Percentiles rank a stretch among this genome's conserved stretches.
Evolutionary conservation across 1,140 invertebrate genomes (phyloP).

Genomic region (Doryteuthis pealeii): DNA sequence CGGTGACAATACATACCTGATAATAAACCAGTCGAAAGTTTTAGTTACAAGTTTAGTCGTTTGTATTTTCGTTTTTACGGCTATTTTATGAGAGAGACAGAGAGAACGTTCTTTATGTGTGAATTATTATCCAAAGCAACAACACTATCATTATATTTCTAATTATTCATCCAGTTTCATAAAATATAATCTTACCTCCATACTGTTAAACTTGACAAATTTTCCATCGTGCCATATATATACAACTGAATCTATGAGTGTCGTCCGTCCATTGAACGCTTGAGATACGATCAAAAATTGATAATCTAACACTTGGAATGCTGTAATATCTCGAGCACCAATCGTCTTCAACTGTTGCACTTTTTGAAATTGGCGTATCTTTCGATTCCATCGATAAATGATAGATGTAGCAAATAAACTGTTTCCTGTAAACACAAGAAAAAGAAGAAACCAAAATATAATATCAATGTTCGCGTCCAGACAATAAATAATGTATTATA

Average conservation of each 20-base stretch:
- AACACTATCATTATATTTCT: too few relatives aligned
- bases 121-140: too few relatives aligned
- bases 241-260: slow-evolving; percentile 46
- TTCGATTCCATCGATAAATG: slow-evolving; percentile 47
- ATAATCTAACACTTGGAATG: slow-evolving; percentile 47
- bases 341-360: slow-evolving; percentile 45
- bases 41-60: too few relatives aligned
- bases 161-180: too few relatives aligned
- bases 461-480: too few relatives aligned
- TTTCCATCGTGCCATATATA: slow-evolving; percentile 48
- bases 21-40: too few relatives aligned
- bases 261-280: slow-evolving; percentile 47
- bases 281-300: slow-evolving; percentile 55
- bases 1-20: too few relatives aligned
- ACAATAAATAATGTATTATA: too few relatives aligned
- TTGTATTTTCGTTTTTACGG: too few relatives aligned
- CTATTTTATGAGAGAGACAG: too few relatives aligned
- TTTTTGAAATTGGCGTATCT: slow-evolving; percentile 31
- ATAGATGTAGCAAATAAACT: slow-evolving; percentile 45
- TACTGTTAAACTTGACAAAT: slow-evolving; percentile 50
- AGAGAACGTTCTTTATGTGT: too few relatives aligned
- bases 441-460: too few relatives aligned
- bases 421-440: slow-evolving; percentile 41
- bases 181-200: slow-evolving; percentile 45
- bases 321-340: slow-evolving; percentile 56